Evolutionary conservation across 2,113 vertebrate genomes (phyloP).

Genomic region (Fukomys damarensis): DNA sequence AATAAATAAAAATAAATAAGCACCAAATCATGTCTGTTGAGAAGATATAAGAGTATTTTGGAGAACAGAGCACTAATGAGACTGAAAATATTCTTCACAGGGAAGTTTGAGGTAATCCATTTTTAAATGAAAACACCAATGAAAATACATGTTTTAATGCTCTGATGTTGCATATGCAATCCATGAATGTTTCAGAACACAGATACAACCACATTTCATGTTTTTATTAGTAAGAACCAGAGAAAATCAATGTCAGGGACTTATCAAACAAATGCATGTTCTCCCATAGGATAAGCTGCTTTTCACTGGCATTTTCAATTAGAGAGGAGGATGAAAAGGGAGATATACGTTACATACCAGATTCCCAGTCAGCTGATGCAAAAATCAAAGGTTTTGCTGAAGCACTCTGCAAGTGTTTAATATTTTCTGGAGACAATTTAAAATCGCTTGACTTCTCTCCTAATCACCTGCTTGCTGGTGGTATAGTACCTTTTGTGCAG

Average conservation of each 20-base stretch:
- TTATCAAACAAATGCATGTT: slow-evolving; percentile 56
- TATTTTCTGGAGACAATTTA: slow-evolving; percentile 44
- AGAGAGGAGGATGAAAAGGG: slow-evolving; percentile 17
- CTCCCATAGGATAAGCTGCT: slow-evolving; percentile 38
- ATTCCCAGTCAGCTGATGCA: background rate
- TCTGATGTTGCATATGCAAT: background rate
- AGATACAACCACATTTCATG: slow-evolving; percentile 9
- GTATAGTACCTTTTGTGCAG: background rate
- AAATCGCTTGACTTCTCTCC: background rate
- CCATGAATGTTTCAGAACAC: background rate
- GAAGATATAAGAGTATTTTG: background rate
- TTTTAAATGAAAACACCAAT: background rate
- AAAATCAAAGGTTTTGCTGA: background rate
- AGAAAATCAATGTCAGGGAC: slow-evolving; percentile 40
- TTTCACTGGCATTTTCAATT: slow-evolving; percentile 36
- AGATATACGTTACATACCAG: background rate
- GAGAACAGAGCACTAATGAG: background rate
- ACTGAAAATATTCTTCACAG: background rate
- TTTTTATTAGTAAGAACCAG: slow-evolving; percentile 53
- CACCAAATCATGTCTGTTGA: background rate
- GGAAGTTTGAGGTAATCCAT: background rate
- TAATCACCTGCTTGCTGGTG: background rate
- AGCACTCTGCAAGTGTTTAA: background rate
- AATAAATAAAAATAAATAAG: background rate
- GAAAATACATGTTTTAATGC: background rate